Conservation (phyloP, 2,113 vertebrate genomes). For the Tragulus kanchil region DNA sequence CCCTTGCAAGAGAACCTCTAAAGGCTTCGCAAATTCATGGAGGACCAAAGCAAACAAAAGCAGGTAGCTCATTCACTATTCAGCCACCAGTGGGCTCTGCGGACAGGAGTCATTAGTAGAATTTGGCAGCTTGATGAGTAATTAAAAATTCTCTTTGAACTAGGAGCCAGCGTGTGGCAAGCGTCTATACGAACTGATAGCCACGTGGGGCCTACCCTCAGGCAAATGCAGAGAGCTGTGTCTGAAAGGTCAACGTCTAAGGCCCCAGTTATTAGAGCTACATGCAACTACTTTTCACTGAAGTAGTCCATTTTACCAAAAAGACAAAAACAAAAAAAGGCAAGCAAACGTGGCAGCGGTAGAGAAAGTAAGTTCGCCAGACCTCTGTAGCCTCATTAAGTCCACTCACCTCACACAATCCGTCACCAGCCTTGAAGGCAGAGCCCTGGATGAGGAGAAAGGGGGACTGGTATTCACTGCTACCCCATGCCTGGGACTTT, state of each 20-base stretch:
- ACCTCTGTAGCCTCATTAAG: not conserved
- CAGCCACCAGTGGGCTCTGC: not conserved
- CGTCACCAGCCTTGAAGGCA: not conserved
- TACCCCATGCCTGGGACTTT: not conserved
- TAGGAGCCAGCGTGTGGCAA: not conserved
- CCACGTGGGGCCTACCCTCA: not conserved
- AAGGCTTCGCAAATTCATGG: not conserved
- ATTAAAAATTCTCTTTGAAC: constrained; percentile 26
- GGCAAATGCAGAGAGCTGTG: not conserved
- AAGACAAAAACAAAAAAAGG: not conserved
- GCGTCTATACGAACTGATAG: not conserved
- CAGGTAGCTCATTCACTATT: not conserved
- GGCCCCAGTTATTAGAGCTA: not conserved
- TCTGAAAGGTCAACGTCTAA: not conserved
- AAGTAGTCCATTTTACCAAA: not conserved
- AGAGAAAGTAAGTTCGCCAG: not conserved
- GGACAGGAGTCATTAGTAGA: not conserved
- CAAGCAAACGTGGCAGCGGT: not conserved
- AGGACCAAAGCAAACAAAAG: not conserved
- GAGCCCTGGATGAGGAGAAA: not conserved
- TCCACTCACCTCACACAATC: not conserved
- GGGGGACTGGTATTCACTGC: not conserved
- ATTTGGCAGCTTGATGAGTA: constrained; percentile 53
- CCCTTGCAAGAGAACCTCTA: not conserved
- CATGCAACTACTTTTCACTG: not conserved